Evolutionary conservation across 2,113 vertebrate genomes (phyloP).

Genomic region (Nothobranchius kuhntae): DNA sequence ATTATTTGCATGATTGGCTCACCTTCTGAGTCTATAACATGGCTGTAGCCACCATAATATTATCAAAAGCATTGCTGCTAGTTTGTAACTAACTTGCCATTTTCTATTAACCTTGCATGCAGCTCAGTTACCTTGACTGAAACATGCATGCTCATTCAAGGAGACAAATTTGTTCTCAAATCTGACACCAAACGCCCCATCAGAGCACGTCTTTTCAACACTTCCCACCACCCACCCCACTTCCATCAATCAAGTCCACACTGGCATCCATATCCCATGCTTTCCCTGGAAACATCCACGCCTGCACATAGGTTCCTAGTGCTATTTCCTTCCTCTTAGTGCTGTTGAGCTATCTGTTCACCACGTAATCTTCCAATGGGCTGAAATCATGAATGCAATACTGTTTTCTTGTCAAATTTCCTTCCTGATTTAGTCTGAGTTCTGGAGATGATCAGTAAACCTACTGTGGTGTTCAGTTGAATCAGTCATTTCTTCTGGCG

Average conservation of each 20-base stretch:
- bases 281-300: slow-evolving; percentile 78
- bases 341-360: slow-evolving; percentile 67
- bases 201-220: slow-evolving; percentile 70
- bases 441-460: slow-evolving; percentile 26
- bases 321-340: slow-evolving; percentile 14
- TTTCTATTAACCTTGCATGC: slow-evolving; percentile 50
- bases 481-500: slow-evolving; percentile 7
- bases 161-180: slow-evolving; percentile 15
- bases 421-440: slow-evolving; percentile 33
- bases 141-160: slow-evolving; percentile 43
- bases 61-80: slow-evolving; percentile 12
- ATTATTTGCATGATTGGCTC: slow-evolving; percentile 24
- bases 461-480: slow-evolving; percentile 15
- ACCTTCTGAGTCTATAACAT: neutral
- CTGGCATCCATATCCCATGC: slow-evolving; percentile 59
- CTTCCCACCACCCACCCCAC: slow-evolving; percentile 49
- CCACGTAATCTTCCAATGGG: slow-evolving; percentile 43
- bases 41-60: neutral
- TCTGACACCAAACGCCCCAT: slow-evolving; percentile 63
- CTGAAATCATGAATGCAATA: slow-evolving; percentile 47
- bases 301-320: slow-evolving; percentile 71
- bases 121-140: slow-evolving; percentile 25
- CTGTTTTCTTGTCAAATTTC: slow-evolving; percentile 41
- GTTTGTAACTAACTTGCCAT: slow-evolving; percentile 8
- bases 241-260: slow-evolving; percentile 53